Percentiles rank a stretch among this genome's conserved stretches.
These are phyloP conservation scores for Neoseiulus cucumeris DNA, from an alignment of 1,140 invertebrate genomes.

Conservation along the genomic window DNA sequence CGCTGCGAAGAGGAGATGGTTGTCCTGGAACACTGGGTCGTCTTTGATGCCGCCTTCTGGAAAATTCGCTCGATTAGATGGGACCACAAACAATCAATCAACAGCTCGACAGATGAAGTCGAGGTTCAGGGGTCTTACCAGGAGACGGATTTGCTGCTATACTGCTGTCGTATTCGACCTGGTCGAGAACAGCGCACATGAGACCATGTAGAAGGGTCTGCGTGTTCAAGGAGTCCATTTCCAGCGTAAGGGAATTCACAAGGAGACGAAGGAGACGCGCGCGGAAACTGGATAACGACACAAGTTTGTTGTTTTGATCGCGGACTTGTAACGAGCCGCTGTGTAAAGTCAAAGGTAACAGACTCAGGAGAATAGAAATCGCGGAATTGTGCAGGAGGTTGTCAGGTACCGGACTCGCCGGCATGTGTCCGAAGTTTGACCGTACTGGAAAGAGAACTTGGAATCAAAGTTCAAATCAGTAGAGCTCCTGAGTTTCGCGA, in stretches of 20 bases:
- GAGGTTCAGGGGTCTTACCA: background rate
- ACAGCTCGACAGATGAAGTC: no score
- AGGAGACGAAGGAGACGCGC: conserved; percentile 60
- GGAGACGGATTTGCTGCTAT: background rate
- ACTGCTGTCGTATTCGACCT: conserved; percentile 10
- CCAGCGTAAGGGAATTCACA: conserved; percentile 61
- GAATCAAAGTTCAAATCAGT: no score
- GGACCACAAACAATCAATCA: no score
- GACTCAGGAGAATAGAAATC: conserved; percentile 1
- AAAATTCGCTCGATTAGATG: background rate
- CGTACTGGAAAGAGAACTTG: background rate
- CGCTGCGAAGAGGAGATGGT: conserved; percentile 53
- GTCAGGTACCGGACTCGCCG: background rate
- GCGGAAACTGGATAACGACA: conserved; percentile 52
- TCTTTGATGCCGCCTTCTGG: background rate
- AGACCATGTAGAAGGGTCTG: conserved; percentile 52
- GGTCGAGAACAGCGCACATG: conserved; percentile 27
- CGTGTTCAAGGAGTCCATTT: conserved; percentile 64
- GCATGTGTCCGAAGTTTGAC: background rate
- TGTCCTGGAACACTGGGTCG: background rate
- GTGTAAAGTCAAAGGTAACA: background rate
- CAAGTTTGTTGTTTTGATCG: background rate
- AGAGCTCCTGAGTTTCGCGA: no score
- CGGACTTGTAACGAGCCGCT: background rate
- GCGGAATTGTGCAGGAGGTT: conserved; percentile 5